Evolutionary conservation across 2,797 vertebrate species (phyloP), one percentile per base, ranked within the genome.

Genomic region (Ctenosaura bakeri): DNA sequence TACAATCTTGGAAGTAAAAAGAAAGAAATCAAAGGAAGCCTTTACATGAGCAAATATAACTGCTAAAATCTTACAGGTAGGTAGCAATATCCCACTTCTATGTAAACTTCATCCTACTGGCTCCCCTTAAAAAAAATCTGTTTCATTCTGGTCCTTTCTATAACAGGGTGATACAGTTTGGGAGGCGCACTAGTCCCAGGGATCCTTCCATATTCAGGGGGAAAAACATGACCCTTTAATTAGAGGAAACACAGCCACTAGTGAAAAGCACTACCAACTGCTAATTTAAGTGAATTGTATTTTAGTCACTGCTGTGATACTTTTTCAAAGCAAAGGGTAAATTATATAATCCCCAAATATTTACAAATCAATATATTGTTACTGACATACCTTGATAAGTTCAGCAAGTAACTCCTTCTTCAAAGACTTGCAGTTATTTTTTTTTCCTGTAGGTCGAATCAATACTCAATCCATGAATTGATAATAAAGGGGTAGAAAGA

Each of bases 381-480:
- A 89, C 86, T 94, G 91, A 96, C 95, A 32, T 97, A 99, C 98
- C 98, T 98, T 98, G 96, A 94, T 96, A 96, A 92, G 96, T 89
- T 94, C 94, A 97, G 96, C 96, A 94, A 96, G 94, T 85, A 73
- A 92, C 90, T 87, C 94, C 96, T 96, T 97, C 97, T 97, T 97
- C 96, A 96, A 89, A 96, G 96, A 97, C 97, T 97, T 98, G 97
- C 97, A 98, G 97, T 96, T 94, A 96, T 97, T 83, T 97, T 97
- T 98, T 97, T 98, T 97, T 98, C 98, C 98, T 97, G 97, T 97
- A 96, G 98, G 98, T 98, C 98, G 98, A 99, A 99, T 98, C 98
- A 99, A 99, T 96, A 99, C 98, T 99, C 98, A 98, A 98, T 98
- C 98, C 98, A 91, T 99, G 97, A 99, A 98, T 99, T 98, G 98